Base-by-base conservation (phyloP, 2,888 invertebrate species). In the Fragum fragum region DNA sequence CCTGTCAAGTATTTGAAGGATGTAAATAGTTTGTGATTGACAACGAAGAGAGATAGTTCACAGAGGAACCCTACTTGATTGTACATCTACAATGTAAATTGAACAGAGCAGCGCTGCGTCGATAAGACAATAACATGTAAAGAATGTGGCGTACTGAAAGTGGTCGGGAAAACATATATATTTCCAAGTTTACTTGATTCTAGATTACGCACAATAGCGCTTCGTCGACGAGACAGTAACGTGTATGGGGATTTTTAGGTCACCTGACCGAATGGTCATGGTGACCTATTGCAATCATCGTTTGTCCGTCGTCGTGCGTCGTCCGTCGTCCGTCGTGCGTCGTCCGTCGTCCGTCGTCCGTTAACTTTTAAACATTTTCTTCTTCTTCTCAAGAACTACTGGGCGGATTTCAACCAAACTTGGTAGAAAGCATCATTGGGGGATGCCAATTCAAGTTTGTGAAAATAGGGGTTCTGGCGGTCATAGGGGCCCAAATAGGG, bases 21-120 rank as follows among this genome's bases (percentile, higher is more conserved):
- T 57, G n/a, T 2, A 57, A 57, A 23, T 57, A 1, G 11, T 23
- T 2, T n/a, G 23, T 57, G 57, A 57, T 57, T 23, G 57, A 57
- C 57, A 57, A 57, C 14, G 21, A 57, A 23, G 57, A 57, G 57
- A 57, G 57, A 57, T 57, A 23, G 57, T 57, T 57, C 26, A 14
- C 23, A n/a, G 57, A 7, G 57, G 3, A 2, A 23, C 6, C 11
- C 23, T 23, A 57, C 23, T 57, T 57, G 23, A 23, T 57, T 21
- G 23, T 26, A 28, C 5, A 57, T 57, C 23, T 26, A 23, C 57
- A 28, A 57, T 57, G 57, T 23, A 57, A 14, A 47, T 47, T 47
- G n/a, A 47, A 47, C 47, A n/a, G n/a, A 47, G n/a, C 47, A 47
- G 47, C 16, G 5, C 47, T 47, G n/a, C 47, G 47, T 47, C 47